A percentile compares a stretch with the other conserved stretches of the same genome.
Conservation (phyloP, 2,113 vertebrate species). For the Dendropsophus ebraccatus region DNA sequence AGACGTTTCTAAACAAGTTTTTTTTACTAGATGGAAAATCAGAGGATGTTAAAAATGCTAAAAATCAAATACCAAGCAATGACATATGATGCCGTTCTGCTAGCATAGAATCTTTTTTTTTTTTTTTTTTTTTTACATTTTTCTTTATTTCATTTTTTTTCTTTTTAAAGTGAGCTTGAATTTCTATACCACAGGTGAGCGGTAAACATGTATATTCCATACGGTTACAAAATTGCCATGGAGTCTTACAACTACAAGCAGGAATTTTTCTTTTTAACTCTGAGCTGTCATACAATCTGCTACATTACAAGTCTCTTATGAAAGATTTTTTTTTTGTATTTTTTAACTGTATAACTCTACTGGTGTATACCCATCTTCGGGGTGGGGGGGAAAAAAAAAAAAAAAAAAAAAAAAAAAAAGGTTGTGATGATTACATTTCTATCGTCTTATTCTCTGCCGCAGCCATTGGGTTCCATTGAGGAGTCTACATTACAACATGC, state of each 20-base stretch:
- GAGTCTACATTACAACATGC: conserved; percentile 69
- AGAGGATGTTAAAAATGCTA: conserved; percentile 82
- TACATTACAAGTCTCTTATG: conserved; percentile 71
- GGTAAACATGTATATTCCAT: conserved; percentile 79
- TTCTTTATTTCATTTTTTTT: conserved; percentile 44
- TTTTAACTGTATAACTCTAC: conserved; percentile 72
- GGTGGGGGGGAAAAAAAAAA: too few relatives aligned
- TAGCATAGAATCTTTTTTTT: conserved; percentile 74
- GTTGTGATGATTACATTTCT: conserved; percentile 61
- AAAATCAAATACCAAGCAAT: conserved; percentile 80
- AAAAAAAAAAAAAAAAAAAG: too few relatives aligned
- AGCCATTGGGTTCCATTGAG: conserved; percentile 73
- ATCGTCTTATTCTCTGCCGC: conserved; percentile 63
- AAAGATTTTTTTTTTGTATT: conserved; percentile 66
- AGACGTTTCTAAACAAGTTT: conserved; percentile 79
- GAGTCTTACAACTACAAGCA: conserved; percentile 79
- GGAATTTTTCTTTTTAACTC: conserved; percentile 67
- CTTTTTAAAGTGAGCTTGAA: conserved; percentile 74
- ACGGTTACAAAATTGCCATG: conserved; percentile 79
- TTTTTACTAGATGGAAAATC: conserved; percentile 75
- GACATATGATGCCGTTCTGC: conserved; percentile 74
- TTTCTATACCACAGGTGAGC: conserved; percentile 77
- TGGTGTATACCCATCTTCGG: conserved; percentile 71
- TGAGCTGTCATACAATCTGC: conserved; percentile 70
- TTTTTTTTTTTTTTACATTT: background rate